phyloP scores from a whole-genome alignment of 2,797 vertebrate species.

The Urocyon cinereoargenteus region DNA sequence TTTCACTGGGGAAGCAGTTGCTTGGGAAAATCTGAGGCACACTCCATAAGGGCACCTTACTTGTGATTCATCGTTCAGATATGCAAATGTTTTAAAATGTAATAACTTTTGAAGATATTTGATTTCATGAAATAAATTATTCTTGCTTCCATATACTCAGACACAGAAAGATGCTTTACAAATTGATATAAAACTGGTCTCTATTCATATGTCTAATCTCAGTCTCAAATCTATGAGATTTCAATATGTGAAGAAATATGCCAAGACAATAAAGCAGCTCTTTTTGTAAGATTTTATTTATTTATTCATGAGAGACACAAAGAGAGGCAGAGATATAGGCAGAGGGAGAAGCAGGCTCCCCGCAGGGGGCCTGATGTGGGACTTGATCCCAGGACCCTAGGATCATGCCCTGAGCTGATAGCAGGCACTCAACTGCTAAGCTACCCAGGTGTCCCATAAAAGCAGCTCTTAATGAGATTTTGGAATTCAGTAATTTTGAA shows the following conservation, averaged over 20 bases:
- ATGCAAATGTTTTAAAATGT: neutral
- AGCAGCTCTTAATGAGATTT: neutral
- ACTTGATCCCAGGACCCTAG: too few relatives aligned
- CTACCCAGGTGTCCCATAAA: neutral
- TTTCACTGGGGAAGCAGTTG: neutral
- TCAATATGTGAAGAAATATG: neutral
- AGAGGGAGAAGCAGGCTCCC: too few relatives aligned
- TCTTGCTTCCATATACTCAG: neutral
- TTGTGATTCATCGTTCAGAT: neutral
- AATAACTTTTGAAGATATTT: neutral
- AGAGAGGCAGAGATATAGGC: too few relatives aligned
- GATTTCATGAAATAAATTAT: conserved; percentile 15
- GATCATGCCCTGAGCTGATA: too few relatives aligned
- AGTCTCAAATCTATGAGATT: neutral
- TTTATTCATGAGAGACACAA: too few relatives aligned
- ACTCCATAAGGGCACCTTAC: neutral
- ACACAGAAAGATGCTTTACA: neutral
- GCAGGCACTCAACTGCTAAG: too few relatives aligned
- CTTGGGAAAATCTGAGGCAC: neutral
- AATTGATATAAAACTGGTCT: neutral
- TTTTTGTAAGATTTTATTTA: neutral
- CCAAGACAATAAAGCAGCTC: neutral
- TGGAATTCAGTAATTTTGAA: conserved; percentile 27
- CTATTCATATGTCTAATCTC: neutral
- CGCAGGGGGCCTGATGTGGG: too few relatives aligned